Evolutionary conservation across 2,888 invertebrate genomes (phyloP), one percentile per base, ranked within the genome.

Genomic region (Drosophila mayaguana): DNA sequence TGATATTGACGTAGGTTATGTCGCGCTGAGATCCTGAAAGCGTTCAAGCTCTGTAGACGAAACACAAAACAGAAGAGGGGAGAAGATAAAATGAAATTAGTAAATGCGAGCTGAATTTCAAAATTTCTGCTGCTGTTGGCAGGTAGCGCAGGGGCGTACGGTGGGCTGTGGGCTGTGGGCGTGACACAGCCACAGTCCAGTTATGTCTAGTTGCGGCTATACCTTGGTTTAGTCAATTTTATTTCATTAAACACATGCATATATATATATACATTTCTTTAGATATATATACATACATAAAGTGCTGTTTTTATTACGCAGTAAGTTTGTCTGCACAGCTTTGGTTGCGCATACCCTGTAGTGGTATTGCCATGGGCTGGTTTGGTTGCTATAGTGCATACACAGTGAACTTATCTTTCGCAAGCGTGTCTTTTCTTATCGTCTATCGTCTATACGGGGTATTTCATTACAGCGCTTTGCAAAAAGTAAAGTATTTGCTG

Each of bases 1-100:
- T 32, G 36, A 50, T 62, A 46, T 68, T 78, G 63, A 68, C 63
- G 67, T 72, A 72, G 78, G 75, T 74, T 75, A 65, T 60, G 60
- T 42, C 28, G 60, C 38, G 16, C 38, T 70, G 77, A 77, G 79
- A 77, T 77, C 77, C 79, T 78, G 78, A 74, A 77, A 74, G 75
- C 61, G 45, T 67, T 6, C 28, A 50, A 43, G 12, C 77, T 76
- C 78, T 34, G 61, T 59, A 16, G 18, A 46, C 18, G 45, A 28
- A 46, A 54, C 9, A 54, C 28, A 46, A 16, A 51, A 40, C 18
- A 22, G n/a, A 56, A 43, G 16, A 25, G n/a, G 25, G 28, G 2
- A 11, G 12, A n/a, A 32, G 20, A 43, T 14, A 43, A 43, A 43
- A 12, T 1, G 43, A 62, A 64, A 64, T 76, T 62, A 60, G 74